These are phyloP conservation scores for Lycodopsis pacificus DNA, from an alignment of 2,797 vertebrate species.

Conservation along the genomic window DNA sequence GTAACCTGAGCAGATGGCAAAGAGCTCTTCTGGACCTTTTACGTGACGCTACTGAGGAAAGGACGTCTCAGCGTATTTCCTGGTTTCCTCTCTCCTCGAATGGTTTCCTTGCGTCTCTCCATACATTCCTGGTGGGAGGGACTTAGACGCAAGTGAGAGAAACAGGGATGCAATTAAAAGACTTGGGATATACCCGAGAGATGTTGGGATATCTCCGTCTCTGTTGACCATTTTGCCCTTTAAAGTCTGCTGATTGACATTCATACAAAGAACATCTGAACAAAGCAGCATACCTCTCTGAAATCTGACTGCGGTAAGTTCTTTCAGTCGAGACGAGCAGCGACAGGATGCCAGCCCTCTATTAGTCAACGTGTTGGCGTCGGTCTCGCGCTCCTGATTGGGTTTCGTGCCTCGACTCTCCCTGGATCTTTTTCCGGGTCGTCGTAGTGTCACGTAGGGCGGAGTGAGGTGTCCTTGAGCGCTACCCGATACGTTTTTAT, in stretches of 20 bases:
- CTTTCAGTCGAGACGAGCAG: conserved; percentile 5
- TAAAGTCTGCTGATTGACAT: neutral
- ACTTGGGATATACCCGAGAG: too few species aligned
- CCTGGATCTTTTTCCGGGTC: conserved; percentile 40
- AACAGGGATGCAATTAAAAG: too few species aligned
- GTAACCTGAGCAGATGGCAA: too few species aligned
- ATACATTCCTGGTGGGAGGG: too few species aligned
- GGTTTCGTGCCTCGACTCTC: conserved; percentile 46
- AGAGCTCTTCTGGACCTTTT: too few species aligned
- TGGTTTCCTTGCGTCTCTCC: too few species aligned
- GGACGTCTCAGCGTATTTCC: too few species aligned
- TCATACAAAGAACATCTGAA: neutral
- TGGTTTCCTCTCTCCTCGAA: too few species aligned
- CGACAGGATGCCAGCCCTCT: conserved; percentile 23
- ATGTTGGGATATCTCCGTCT: too few species aligned
- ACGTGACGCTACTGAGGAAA: too few species aligned
- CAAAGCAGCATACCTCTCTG: neutral
- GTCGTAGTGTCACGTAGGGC: conserved; percentile 40
- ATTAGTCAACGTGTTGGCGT: conserved; percentile 66
- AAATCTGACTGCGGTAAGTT: neutral
- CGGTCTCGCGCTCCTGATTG: conserved; percentile 23
- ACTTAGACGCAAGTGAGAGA: too few species aligned
- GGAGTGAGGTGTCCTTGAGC: conserved; percentile 58
- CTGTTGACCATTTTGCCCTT: too few species aligned
- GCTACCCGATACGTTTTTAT: conserved; percentile 55